Evolutionary conservation across 2,797 vertebrate genomes (phyloP).

Genomic region (Urocyon cinereoargenteus): DNA sequence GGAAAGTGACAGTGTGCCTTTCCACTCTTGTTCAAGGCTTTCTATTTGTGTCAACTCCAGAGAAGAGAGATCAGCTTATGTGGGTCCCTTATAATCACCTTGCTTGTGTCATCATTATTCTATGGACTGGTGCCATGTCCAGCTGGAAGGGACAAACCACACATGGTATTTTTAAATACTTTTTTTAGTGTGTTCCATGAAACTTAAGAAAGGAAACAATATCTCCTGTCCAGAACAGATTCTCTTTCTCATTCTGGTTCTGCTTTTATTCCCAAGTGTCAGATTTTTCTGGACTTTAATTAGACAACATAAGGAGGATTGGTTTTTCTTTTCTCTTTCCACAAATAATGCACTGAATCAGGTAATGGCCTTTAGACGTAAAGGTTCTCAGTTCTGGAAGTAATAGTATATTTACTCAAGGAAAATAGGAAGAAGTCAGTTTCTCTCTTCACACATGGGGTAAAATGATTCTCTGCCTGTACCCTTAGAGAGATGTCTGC

Average conservation of each 20-base stretch:
- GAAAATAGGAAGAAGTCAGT: not conserved
- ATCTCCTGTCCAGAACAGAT: not conserved
- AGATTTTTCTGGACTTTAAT: slow-evolving; percentile 43
- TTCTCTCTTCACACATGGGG: not conserved
- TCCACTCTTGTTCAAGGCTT: slow-evolving; percentile 42
- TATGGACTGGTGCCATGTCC: not conserved
- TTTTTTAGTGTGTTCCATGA: not conserved
- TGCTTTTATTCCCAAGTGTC: not conserved
- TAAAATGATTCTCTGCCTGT: not conserved
- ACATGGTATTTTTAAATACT: not conserved
- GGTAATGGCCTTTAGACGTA: not conserved
- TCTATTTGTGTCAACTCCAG: not conserved
- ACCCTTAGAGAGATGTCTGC: not conserved
- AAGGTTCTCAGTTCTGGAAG: not conserved
- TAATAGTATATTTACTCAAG: not conserved
- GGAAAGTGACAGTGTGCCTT: slow-evolving; percentile 74
- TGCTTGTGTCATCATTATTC: not conserved
- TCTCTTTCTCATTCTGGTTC: not conserved
- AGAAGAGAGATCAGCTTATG: not conserved
- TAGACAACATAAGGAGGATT: not conserved
- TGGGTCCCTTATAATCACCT: not conserved
- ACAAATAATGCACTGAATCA: slow-evolving; percentile 15
- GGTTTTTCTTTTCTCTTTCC: not conserved
- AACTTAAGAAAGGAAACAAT: not conserved
- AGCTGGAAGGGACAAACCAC: not conserved